Evolutionary conservation across 2,888 invertebrate species (phyloP).

Genomic region (Acronicta alni): DNA sequence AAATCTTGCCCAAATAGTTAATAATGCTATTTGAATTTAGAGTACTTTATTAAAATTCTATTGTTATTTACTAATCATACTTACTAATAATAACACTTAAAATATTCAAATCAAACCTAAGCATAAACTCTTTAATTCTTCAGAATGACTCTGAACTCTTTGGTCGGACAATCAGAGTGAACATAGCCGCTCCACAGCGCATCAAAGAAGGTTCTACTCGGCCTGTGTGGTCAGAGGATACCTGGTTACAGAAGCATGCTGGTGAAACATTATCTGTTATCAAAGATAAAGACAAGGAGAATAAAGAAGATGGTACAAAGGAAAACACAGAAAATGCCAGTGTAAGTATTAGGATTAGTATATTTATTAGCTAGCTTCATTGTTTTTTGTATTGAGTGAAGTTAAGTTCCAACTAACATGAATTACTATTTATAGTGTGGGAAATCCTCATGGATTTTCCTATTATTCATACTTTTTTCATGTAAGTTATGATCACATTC

Average conservation of each 20-base stretch:
- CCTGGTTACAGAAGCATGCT: slow-evolving; percentile 99
- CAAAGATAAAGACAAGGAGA: slow-evolving; percentile 72
- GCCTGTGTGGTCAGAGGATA: slow-evolving; percentile 99
- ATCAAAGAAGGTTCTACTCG: slow-evolving; percentile 98
- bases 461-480: no score
- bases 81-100: background rate
- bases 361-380: no score
- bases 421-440: no score
- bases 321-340: slow-evolving; percentile 62
- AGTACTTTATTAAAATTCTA: background rate
- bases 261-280: slow-evolving; percentile 93
- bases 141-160: slow-evolving; percentile 99
- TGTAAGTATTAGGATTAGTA: slow-evolving; percentile 66
- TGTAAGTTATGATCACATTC: no score
- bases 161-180: slow-evolving; percentile 98
- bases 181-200: slow-evolving; percentile 98
- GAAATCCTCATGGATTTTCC: no score
- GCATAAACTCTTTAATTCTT: slow-evolving; percentile 42
- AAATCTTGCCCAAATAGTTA: no score
- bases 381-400: no score
- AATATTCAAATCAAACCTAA: background rate
- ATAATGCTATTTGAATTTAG: no score
- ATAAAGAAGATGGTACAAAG: slow-evolving; percentile 71
- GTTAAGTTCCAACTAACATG: no score
- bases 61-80: background rate